A percentile compares a stretch with the other conserved stretches of the same genome.
Evolutionary conservation across 2,888 invertebrate species (phyloP).

Genomic region (Drosophila borborema): DNA sequence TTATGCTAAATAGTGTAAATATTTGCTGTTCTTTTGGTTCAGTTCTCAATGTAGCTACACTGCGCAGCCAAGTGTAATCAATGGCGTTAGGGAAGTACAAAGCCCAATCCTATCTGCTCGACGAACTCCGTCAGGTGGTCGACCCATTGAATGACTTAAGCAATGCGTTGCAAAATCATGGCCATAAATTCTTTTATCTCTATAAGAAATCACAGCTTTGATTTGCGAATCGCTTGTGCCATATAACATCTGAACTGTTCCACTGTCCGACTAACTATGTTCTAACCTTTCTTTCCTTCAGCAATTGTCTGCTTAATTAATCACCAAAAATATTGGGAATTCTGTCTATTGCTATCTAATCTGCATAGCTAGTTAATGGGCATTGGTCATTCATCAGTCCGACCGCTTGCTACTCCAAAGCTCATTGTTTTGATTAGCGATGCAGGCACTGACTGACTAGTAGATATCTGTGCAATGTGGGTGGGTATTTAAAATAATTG

Average conservation of each 20-base stretch:
- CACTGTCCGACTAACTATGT: background rate
- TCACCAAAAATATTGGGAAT: conserved; percentile 29
- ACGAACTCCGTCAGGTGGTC: conserved; percentile 62
- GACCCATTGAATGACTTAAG: conserved; percentile 50
- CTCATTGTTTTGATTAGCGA: background rate
- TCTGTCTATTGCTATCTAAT: conserved; percentile 46
- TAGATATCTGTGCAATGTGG: background rate
- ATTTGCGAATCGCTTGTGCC: conserved; percentile 34
- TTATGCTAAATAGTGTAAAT: background rate
- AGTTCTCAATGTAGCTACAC: conserved; percentile 1
- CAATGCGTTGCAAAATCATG: conserved; percentile 36
- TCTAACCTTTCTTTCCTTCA: background rate
- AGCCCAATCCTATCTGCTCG: background rate
- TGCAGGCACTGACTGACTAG: background rate
- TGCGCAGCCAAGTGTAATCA: conserved; percentile 3
- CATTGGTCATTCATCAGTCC: conserved; percentile 3
- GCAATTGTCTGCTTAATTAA: conserved; percentile 42
- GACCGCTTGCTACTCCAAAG: background rate
- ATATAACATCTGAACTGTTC: background rate
- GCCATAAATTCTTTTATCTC: conserved; percentile 60
- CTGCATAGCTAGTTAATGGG: conserved; percentile 20
- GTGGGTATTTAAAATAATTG: background rate
- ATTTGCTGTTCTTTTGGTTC: background rate
- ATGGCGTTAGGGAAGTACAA: conserved; percentile 41
- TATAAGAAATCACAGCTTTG: conserved; percentile 63